Evolutionary conservation across 2,113 vertebrate genomes (phyloP).

Genomic region (Oxyura jamaicensis): DNA sequence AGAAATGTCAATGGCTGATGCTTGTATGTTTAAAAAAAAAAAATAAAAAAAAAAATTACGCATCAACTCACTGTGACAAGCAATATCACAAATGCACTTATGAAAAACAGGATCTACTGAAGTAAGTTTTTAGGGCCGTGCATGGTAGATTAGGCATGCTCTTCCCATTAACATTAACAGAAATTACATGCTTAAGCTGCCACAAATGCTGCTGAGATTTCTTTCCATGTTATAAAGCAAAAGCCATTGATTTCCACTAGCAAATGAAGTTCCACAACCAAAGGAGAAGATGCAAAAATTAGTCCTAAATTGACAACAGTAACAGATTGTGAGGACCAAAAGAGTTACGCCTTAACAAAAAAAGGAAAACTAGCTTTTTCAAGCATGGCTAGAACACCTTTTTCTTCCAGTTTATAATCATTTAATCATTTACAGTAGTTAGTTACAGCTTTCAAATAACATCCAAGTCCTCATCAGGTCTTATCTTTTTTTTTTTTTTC

Average conservation of each 20-base stretch:
- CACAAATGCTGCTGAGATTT: neutral
- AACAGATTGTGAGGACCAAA: neutral
- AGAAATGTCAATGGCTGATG: conserved; percentile 35
- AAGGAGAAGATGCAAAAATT: neutral
- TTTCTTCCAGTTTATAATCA: conserved; percentile 19
- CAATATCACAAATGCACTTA: conserved; percentile 40
- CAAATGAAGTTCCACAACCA: neutral
- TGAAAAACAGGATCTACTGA: conserved; percentile 9
- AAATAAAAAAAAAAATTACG: neutral
- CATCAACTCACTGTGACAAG: conserved; percentile 32
- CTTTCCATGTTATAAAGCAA: neutral
- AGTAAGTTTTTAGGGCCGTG: conserved; percentile 3
- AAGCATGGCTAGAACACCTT: neutral
- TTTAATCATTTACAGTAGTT: neutral
- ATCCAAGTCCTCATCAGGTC: neutral
- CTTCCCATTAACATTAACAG: conserved; percentile 8
- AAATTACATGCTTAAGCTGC: conserved; percentile 3
- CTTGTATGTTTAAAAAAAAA: neutral
- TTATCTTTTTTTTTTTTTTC: neutral
- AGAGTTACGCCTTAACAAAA: neutral
- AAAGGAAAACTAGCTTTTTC: neutral
- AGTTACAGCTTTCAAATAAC: neutral
- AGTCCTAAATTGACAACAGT: neutral
- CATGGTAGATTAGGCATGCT: neutral
- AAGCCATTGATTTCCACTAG: neutral